Percentiles rank a stretch among this genome's conserved stretches.
Evolutionary conservation across 2,888 invertebrate genomes (phyloP).

Genomic region (Lithosia quadra): DNA sequence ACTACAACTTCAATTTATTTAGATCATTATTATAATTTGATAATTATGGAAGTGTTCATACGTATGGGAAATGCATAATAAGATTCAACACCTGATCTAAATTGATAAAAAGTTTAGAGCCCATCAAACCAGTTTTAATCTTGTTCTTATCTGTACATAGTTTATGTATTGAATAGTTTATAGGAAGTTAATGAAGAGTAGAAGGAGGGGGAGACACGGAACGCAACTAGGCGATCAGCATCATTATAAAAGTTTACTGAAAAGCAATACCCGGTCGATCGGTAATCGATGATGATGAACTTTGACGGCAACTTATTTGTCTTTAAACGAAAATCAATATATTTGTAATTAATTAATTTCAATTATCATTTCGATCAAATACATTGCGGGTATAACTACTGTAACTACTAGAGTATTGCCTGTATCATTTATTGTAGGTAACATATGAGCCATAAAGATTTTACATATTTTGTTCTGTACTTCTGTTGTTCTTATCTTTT

Average conservation of each 20-base stretch:
- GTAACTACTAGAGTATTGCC: too few relatives aligned
- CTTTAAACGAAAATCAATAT: too few relatives aligned
- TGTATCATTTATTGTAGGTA: too few relatives aligned
- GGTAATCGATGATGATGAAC: too few relatives aligned
- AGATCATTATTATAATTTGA: slow-evolving; percentile 59
- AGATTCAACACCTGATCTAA: slow-evolving; percentile 45
- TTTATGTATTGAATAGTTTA: slow-evolving; percentile 37
- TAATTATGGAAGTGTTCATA: slow-evolving; percentile 44
- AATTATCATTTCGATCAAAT: too few relatives aligned
- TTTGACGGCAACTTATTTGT: too few relatives aligned
- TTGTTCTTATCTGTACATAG: slow-evolving; percentile 30
- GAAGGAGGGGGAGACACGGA: not conserved
- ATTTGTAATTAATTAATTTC: too few relatives aligned
- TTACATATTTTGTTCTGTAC: too few relatives aligned
- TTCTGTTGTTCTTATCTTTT: slow-evolving; percentile 10
- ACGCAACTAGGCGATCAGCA: not conserved
- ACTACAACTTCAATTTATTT: slow-evolving; percentile 60
- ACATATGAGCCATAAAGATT: too few relatives aligned
- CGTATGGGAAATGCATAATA: slow-evolving; percentile 40
- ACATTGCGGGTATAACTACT: too few relatives aligned
- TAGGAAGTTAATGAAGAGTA: slow-evolving; percentile 16
- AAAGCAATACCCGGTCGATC: not conserved
- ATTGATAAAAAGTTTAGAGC: slow-evolving; percentile 42
- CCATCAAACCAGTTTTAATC: slow-evolving; percentile 35
- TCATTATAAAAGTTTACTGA: not conserved